Evolutionary conservation across 2,113 vertebrate species (phyloP), one percentile per base, ranked within the genome.

Genomic region (Dicentrarchus labrax): DNA sequence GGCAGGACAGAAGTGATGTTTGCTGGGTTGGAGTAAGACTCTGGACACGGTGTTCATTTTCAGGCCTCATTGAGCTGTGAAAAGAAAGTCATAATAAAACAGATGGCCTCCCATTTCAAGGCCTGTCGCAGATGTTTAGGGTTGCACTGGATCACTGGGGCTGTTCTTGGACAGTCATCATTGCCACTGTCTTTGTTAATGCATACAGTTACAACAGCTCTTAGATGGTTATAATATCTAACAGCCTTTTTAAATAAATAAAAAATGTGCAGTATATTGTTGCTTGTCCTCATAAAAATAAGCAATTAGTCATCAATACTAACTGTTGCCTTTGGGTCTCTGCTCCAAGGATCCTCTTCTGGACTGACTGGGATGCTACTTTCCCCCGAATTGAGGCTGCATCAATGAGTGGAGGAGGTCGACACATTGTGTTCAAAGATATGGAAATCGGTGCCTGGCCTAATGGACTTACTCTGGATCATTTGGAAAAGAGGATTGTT

Each of bases 361-460:
- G 98, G 98, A 99, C 98, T 5, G 98, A 99, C 93, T 99, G 98
- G 98, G 98, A 99, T 92, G 97, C 98, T 30, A 98, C 96, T 57
- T 99, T 99, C 86, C 98, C 98, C 76, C 97, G 98, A 30, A 99
- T 99, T 1, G 98, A 99, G 79, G 98, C 97, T 0, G 97, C 98
- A 2, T 98, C 98, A 2, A 99, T 99, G 98, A 99, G 98, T 0
- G 98, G 98, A 69, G 96, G 95, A 0, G 97, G 96, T 24, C 96
- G 98, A 64, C 98, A 96, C 83, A 97, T 98, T 24, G 98, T 99
- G 61, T 99, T 98, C 74, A 98, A 98, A 89, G 98, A 99, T n/a
- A 99, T 99, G 98, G 98, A 98, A 86, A 97, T 97, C 0, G 98
- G 98, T 10, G 98, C 98, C 36, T 99, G 98, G 98, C 98, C 98